Evolutionary conservation across 2,797 vertebrate species (phyloP).

Genomic region (Siniperca undulata): DNA sequence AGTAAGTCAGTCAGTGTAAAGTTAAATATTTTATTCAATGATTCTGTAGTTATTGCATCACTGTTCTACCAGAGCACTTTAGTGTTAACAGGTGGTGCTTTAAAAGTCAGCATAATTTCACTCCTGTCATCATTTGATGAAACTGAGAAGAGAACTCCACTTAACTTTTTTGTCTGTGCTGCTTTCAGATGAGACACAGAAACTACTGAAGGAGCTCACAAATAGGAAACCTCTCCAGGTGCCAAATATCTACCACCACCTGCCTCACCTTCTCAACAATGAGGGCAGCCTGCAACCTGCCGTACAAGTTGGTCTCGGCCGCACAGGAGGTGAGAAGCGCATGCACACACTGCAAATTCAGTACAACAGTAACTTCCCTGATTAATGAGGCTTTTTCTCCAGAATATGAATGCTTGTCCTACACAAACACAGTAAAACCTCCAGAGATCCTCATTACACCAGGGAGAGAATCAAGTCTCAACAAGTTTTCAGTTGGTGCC

Average conservation of each 20-base stretch:
- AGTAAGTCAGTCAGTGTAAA: background rate
- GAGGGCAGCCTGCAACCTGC: constrained; percentile 97
- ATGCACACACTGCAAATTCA: background rate
- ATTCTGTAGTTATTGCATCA: background rate
- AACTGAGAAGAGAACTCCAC: background rate
- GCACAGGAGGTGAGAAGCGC: constrained; percentile 91
- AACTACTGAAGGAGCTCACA: constrained; percentile 94
- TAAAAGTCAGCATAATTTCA: constrained; percentile 3
- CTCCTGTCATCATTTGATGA: background rate
- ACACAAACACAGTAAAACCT: constrained; percentile 39
- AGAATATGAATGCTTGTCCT: background rate
- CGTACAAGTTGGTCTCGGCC: constrained; percentile 93
- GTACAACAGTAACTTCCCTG: background rate
- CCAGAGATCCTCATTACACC: constrained; percentile 38
- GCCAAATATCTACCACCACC: constrained; percentile 99
- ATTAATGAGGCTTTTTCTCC: background rate
- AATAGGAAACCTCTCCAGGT: constrained; percentile 96
- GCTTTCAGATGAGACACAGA: constrained; percentile 93
- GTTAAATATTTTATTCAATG: background rate
- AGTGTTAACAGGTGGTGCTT: background rate
- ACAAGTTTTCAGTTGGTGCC: constrained; percentile 47
- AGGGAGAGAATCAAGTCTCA: constrained; percentile 38
- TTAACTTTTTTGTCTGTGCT: background rate
- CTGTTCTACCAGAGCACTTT: background rate
- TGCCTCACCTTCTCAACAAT: constrained; percentile 98